Conservation (phyloP, 2,113 vertebrate genomes). For the Actinemys pallida region DNA sequence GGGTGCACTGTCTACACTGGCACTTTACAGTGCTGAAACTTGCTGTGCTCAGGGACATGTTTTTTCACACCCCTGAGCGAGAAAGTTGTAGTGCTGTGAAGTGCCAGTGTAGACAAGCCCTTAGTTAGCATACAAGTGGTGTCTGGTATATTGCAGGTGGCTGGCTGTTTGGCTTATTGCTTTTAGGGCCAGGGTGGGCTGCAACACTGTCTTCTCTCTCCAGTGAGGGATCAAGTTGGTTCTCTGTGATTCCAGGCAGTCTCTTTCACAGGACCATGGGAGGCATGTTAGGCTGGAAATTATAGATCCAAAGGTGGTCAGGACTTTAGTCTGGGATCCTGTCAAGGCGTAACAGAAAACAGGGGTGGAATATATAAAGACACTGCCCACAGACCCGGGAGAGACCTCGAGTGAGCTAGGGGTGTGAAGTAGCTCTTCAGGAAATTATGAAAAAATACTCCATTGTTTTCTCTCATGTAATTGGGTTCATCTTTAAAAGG, state of each 20-base stretch:
- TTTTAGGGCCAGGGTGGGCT: not conserved
- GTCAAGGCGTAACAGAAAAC: not conserved
- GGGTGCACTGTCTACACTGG: no score
- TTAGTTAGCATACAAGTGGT: not conserved
- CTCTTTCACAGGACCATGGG: not conserved
- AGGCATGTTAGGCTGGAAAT: rapidly evolving
- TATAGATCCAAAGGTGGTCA: not conserved
- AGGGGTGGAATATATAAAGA: not conserved
- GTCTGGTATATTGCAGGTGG: not conserved
- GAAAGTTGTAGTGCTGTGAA: no score
- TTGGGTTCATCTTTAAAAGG: conserved; percentile 45
- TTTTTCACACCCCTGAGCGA: no score
- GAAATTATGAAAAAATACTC: conserved; percentile 52
- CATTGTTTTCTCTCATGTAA: conserved; percentile 65
- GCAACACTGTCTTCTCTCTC: not conserved
- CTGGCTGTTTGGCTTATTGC: rapidly evolving
- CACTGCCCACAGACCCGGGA: not conserved
- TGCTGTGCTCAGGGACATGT: no score
- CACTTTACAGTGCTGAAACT: no score
- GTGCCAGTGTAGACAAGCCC: no score
- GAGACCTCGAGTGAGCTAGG: conserved; percentile 8
- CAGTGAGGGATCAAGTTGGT: rapidly evolving
- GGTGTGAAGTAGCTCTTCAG: not conserved
- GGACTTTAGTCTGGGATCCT: not conserved
- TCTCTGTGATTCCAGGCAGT: not conserved